Percentiles rank a stretch among this genome's conserved stretches.
phyloP scores from a whole-genome alignment of 2,113 vertebrate genomes.

The Nipponia nippon region DNA sequence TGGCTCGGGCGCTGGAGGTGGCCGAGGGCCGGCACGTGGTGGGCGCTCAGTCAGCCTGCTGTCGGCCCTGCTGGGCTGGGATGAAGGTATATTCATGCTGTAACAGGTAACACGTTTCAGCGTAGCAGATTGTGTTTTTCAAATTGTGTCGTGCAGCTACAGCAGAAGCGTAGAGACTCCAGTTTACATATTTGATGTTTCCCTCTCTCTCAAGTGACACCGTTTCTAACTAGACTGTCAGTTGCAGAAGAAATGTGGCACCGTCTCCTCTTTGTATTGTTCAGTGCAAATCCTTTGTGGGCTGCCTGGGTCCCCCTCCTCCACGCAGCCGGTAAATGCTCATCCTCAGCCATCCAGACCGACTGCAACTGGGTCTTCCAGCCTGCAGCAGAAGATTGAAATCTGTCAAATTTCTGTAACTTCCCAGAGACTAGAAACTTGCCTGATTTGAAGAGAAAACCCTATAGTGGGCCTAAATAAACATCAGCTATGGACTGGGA shows the following conservation, averaged over 20 bases:
- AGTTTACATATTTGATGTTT: not conserved
- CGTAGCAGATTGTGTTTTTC: not conserved
- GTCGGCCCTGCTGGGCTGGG: not conserved
- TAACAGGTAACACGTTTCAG: not conserved
- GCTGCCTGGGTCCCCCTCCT: not conserved
- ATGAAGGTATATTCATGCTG: not conserved
- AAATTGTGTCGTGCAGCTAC: not conserved
- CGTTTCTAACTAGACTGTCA: not conserved
- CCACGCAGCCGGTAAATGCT: not conserved
- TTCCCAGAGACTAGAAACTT: not conserved
- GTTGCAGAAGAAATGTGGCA: not conserved
- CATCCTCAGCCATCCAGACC: not conserved
- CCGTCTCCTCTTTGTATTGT: not conserved
- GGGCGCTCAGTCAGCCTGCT: not conserved
- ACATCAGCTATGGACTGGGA: not conserved
- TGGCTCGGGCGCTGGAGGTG: fast-evolving
- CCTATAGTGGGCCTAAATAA: not conserved
- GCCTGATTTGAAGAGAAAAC: not conserved
- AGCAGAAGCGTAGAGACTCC: not conserved
- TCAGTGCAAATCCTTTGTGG: not conserved
- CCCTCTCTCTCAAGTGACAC: not conserved
- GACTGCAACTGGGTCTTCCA: not conserved
- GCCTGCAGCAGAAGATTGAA: not conserved
- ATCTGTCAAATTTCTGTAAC: not conserved
- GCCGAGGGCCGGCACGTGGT: not conserved